Base-by-base conservation (phyloP, 2,888 invertebrate species). In the Plagodis pulveraria region DNA sequence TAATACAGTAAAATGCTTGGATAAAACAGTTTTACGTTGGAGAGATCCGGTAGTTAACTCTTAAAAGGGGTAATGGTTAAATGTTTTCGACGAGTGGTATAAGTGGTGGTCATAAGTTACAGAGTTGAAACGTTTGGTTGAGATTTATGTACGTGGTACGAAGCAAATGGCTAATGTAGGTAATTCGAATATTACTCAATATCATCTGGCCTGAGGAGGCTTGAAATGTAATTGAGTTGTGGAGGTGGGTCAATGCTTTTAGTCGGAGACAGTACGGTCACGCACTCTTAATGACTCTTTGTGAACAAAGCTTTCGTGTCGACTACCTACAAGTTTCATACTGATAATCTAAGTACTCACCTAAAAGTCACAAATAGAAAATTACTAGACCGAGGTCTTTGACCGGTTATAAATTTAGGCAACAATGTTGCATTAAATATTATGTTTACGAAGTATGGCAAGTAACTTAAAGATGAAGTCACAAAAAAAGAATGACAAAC, bases 201-300 rank as follows among this genome's bases (percentile, higher is more conserved):
- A 56, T 42, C 45, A 52, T 54, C 45, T 48, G 49, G 48, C 33
- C 49, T 45, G 45, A 60, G 42, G 54, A 40, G 40, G 35, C 41
- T 61, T 44, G 46, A 59, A 48, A 65, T 49, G 51, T 67, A 70
- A 71, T 74, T 73, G 53, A 71, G 70, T 75, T 72, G 69, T 70
- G 54, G 60, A 74, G 40, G 66, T 57, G 71, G 77, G 76, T 78
- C 75, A 80, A 77, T 74, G 78, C 72, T 79, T 77, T 80, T 68
- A 78, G 70, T 53, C 58, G 66, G 65, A 69, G 71, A 70, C 65
- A 72, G 68, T 67, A 71, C 72, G 76, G 78, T 76, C 80, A 83
- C 77, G 76, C 76, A 73, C 71, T 66, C 60, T 69, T 79, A 79
- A 82, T 80, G 76, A 78, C 69, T 74, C 71, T 71, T 76, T 61